These are phyloP conservation scores for Tuberolachnus salignus DNA, from an alignment of 2,888 invertebrate genomes.

Conservation along the genomic window DNA sequence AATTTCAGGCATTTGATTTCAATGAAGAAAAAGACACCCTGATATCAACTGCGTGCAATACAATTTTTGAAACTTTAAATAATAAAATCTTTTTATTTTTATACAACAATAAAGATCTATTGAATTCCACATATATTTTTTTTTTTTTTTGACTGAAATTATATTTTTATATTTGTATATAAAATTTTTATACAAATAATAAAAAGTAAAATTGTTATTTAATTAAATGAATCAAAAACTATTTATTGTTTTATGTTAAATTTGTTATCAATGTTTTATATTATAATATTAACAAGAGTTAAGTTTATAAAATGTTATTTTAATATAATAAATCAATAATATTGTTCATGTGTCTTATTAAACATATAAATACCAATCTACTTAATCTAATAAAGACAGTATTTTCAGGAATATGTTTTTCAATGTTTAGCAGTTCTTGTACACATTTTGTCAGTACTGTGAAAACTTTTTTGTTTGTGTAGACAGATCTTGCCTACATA, in stretches of 20 bases:
- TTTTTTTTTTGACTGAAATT: slow-evolving; percentile 15
- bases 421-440: no score
- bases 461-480: no score
- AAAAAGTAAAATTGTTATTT: neutral
- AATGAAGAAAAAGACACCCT: slow-evolving; percentile 1
- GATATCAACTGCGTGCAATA: neutral
- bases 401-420: no score
- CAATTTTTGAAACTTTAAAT: slow-evolving; percentile 6
- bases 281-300: neutral
- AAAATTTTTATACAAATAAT: neutral
- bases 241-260: neutral
- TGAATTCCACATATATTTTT: neutral
- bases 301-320: neutral
- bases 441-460: no score
- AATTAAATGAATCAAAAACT: neutral
- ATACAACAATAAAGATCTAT: slow-evolving; percentile 10
- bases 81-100: neutral
- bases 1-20: slow-evolving; percentile 39
- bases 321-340: neutral
- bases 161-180: slow-evolving; percentile 26
- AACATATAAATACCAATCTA: neutral
- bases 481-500: no score
- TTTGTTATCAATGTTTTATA: neutral
- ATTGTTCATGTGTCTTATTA: neutral
- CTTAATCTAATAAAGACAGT: no score